A percentile compares a stretch with the other conserved stretches of the same genome.
Conservation (phyloP, 2,797 vertebrate species). For the Menidia menidia region DNA sequence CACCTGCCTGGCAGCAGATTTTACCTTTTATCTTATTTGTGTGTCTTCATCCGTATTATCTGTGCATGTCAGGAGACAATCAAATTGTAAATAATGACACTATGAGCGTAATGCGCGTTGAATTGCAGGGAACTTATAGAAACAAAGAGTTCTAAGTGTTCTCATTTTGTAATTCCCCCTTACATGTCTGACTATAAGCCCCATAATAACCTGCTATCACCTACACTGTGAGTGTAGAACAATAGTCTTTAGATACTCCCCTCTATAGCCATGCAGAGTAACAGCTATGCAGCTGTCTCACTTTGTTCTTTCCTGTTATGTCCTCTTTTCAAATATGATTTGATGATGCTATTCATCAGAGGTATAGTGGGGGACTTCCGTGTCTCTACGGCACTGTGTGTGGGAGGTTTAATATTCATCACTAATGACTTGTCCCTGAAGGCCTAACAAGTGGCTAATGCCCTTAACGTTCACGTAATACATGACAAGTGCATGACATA, state of each 20-base stretch:
- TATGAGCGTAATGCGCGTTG: slow-evolving; percentile 30
- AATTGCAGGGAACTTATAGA: slow-evolving; percentile 47
- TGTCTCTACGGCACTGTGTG: slow-evolving; percentile 20
- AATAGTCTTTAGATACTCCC: slow-evolving; percentile 52
- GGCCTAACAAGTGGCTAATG: slow-evolving; percentile 59
- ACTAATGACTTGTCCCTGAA: slow-evolving; percentile 50
- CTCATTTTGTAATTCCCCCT: slow-evolving; percentile 40
- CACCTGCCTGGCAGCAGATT: slow-evolving; percentile 42
- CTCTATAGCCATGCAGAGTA: slow-evolving; percentile 36
- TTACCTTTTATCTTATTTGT: slow-evolving; percentile 51
- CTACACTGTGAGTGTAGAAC: slow-evolving; percentile 53
- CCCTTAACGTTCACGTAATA: slow-evolving; percentile 56
- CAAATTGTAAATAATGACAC: slow-evolving; percentile 58
- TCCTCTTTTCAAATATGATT: slow-evolving; percentile 35
- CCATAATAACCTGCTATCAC: slow-evolving; percentile 58
- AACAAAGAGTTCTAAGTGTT: slow-evolving; percentile 47
- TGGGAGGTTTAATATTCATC: slow-evolving; percentile 60
- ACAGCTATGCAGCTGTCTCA: slow-evolving; percentile 13
- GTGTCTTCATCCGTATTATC: slow-evolving; percentile 49
- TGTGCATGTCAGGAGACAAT: slow-evolving; percentile 44
- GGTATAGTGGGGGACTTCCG: slow-evolving; percentile 26
- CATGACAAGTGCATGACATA: slow-evolving; percentile 37
- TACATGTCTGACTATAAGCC: slow-evolving; percentile 50
- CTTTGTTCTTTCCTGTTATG: slow-evolving; percentile 36
- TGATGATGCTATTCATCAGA: slow-evolving; percentile 54